Percentiles rank a stretch among this genome's conserved stretches.
Evolutionary conservation across 1,140 invertebrate genomes (phyloP).

Genomic region (Hypsibius dujardini): DNA sequence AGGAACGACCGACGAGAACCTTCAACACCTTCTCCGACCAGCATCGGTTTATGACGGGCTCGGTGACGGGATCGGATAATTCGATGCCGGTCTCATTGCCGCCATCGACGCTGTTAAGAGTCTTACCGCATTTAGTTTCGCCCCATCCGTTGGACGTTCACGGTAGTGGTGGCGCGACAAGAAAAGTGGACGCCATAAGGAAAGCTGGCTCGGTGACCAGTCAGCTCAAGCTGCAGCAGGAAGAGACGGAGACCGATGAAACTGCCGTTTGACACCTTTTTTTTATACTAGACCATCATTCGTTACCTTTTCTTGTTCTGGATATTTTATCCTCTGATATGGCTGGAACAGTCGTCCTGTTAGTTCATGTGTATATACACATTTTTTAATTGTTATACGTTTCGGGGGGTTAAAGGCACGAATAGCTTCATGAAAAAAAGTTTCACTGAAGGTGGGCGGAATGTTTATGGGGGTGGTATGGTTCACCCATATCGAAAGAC

Average conservation of each 20-base stretch:
- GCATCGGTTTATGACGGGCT: neutral
- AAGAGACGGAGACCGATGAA: neutral
- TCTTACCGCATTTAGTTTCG: neutral
- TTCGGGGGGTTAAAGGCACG: too few relatives aligned
- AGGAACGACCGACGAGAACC: neutral
- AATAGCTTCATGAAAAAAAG: too few relatives aligned
- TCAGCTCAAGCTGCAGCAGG: neutral
- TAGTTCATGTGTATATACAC: too few relatives aligned
- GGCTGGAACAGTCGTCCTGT: too few relatives aligned
- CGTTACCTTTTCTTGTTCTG: too few relatives aligned
- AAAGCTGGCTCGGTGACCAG: neutral
- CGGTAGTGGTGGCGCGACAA: neutral
- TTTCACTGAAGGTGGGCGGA: too few relatives aligned
- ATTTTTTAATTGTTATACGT: too few relatives aligned
- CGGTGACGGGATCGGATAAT: neutral
- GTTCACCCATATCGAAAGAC: too few relatives aligned
- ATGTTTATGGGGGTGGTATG: too few relatives aligned
- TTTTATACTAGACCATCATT: too few relatives aligned
- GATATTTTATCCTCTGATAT: too few relatives aligned
- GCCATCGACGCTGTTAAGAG: neutral
- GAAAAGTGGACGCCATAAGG: neutral
- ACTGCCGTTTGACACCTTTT: neutral
- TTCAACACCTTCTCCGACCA: conserved; percentile 12
- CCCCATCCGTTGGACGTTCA: neutral
- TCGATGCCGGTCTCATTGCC: neutral